Base-by-base conservation (phyloP, 2,888 invertebrate species). In the Acholoe squamosa region DNA sequence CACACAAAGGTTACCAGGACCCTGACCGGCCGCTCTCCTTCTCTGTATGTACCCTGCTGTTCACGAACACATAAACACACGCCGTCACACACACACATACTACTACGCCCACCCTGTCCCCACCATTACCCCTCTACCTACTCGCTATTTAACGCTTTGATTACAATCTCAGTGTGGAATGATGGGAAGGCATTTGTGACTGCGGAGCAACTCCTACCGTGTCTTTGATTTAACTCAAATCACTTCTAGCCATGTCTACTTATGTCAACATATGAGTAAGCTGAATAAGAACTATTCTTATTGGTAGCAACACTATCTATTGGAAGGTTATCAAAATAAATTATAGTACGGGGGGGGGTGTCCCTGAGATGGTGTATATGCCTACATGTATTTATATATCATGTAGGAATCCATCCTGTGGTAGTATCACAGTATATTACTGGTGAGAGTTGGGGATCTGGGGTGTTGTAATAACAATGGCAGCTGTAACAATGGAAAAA, bases 101-200 rank as follows among this genome's bases (percentile, higher is more conserved):
- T 25, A 28, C 61, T 28, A 3, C 34, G 19, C 22, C n/a, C 61
- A n/a, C 61, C 61, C 22, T 19, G 61, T 19, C 19, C 61, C 19
- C 1, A 61, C 61, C 5, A n/a, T 19, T 3, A 12, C 61, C 61
- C 61, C n/a, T 19, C 61, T 14, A 61, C 3, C 61, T 3, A 61
- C n/a, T 19, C 19, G 19, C n/a, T n/a, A 14, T 61, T 19, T 61
- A 12, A n/a, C 5, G 3, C 14, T n/a, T 61, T 61, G 14, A 61
- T 43, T 43, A 61, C 61, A 61, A 61, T 61, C 61, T 61, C 61
- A 61, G 12, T n/a, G n/a, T n/a, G 61, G 61, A 54, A 61, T 61
- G 61, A 61, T 61, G n/a, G n/a, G 61, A 61, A 61, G 61, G 61
- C 61, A 61, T n/a, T 19, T n/a, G 19, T 61, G 61, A 19, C 61